A percentile compares a stretch with the other conserved stretches of the same genome.
Evolutionary conservation across 2,888 invertebrate genomes (phyloP).

Genomic region (Tigriopus californicus): DNA sequence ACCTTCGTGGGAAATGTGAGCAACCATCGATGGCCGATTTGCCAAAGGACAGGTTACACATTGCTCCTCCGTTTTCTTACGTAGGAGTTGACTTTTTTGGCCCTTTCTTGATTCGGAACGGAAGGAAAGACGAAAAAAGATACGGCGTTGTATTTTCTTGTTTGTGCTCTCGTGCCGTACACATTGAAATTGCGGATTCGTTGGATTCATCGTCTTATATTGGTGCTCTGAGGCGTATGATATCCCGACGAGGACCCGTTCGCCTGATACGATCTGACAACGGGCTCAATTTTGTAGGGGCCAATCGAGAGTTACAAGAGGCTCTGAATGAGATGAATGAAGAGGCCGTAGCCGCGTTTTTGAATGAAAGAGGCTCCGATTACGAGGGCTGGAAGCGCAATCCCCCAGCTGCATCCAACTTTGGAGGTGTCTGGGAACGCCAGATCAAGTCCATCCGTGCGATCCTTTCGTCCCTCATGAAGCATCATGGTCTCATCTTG

Average conservation of each 20-base stretch:
- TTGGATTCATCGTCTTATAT: conserved; percentile 16
- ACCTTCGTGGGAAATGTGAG: background rate
- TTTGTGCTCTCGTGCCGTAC: conserved; percentile 16
- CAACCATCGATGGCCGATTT: conserved; percentile 6
- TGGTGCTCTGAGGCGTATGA: conserved; percentile 16
- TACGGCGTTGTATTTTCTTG: conserved; percentile 17
- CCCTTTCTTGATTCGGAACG: conserved; percentile 1
- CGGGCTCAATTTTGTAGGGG: conserved; percentile 17
- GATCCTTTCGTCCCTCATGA: too few relatives aligned
- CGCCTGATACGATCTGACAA: conserved; percentile 18
- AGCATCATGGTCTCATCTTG: too few relatives aligned
- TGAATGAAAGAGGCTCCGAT: too few relatives aligned
- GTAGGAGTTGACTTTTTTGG: conserved; percentile 13
- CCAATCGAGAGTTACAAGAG: too few relatives aligned
- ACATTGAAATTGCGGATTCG: conserved; percentile 15
- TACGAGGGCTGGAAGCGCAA: too few relatives aligned
- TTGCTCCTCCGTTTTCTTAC: background rate
- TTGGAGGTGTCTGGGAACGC: too few relatives aligned
- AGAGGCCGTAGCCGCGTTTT: too few relatives aligned
- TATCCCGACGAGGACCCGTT: conserved; percentile 15
- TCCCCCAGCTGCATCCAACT: too few relatives aligned
- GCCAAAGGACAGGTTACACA: background rate
- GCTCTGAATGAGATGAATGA: too few relatives aligned
- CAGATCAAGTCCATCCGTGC: too few relatives aligned
- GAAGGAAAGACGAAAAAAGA: conserved; percentile 14